Conservation (phyloP, 2,797 vertebrate genomes). For the Eupleurogrammus muticus region DNA sequence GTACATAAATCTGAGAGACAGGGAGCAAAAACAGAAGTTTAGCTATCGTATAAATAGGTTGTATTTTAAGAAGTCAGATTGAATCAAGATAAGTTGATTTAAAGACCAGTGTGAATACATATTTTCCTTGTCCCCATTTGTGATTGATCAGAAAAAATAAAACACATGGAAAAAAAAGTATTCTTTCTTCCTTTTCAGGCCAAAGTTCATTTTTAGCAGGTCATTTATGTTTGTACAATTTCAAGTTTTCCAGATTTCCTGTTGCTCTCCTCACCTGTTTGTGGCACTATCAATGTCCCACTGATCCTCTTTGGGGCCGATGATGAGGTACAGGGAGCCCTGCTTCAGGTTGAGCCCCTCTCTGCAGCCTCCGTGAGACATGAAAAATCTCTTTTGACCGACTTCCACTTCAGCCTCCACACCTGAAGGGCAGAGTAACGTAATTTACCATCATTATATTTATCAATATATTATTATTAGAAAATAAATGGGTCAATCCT, state of each 20-base stretch:
- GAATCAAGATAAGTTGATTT: too few species aligned
- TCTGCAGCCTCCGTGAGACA: conserved; percentile 81
- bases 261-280: conserved; percentile 58
- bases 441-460: not conserved
- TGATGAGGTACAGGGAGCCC: conserved; percentile 81
- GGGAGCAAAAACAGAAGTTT: not conserved
- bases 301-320: conserved; percentile 73
- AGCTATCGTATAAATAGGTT: not conserved
- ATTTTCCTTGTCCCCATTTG: too few species aligned
- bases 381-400: conserved; percentile 72
- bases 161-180: too few species aligned
- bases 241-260: not conserved
- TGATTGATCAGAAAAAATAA: too few species aligned
- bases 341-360: conserved; percentile 60
- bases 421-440: conserved; percentile 48
- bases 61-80: not conserved
- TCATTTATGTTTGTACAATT: not conserved
- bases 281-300: conserved; percentile 69
- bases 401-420: conserved; percentile 65
- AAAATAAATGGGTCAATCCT: too few species aligned
- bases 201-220: not conserved
- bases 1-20: conserved; percentile 71
- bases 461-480: not conserved
- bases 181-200: not conserved
- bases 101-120: too few species aligned